Base-by-base conservation (phyloP, 2,888 invertebrate species). In the Gymnosoma rotundatum region DNA sequence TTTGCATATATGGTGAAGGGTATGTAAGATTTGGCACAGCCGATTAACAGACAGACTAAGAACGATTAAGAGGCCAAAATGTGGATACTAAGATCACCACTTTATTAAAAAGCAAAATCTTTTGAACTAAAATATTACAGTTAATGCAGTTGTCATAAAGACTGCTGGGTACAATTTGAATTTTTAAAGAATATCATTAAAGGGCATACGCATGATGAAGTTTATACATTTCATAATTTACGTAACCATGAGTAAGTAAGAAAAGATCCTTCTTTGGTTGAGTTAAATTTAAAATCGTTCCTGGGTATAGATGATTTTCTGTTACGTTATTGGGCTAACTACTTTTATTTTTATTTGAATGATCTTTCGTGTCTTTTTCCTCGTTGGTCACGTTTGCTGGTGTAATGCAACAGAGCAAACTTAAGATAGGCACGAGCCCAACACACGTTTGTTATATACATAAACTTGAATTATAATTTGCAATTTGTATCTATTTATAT, bases 361-460 rank as follows among this genome's bases (percentile, higher is more conserved):
- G n/a, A 38, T 56, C n/a, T 63, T 74, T 16, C 18, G 6, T 25
- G 58, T 7, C 12, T 20, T 54, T 25, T 36, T n/a, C 4, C 50
- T 58, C 32, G 58, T 42, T 75, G 50, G 69, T 20, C 45, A 64
- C 63, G 63, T 75, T 64, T 67, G 56, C 63, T 56, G 50, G 64
- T 54, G 69, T 50, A n/a, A 60, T 64, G 50, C 56, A 16, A 50
- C 50, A 64, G 63, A 70, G 56, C 48, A 36, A 69, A 60, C 74
- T 74, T 81, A 36, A 73, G 90, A 88, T 73, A 81, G 87, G 87
- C 90, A 90, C 90, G 90, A 90, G 90, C 89, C 90, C 88, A 90
- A 89, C 90, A 89, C 90, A 90, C 89, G 90, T 89, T 66, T 74
- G 52, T 70, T 64, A 56, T 21, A 64, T 18, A 58, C 25, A 60